Evolutionary conservation across 2,888 invertebrate species (phyloP).

Genomic region (Sminthurides aquaticus): DNA sequence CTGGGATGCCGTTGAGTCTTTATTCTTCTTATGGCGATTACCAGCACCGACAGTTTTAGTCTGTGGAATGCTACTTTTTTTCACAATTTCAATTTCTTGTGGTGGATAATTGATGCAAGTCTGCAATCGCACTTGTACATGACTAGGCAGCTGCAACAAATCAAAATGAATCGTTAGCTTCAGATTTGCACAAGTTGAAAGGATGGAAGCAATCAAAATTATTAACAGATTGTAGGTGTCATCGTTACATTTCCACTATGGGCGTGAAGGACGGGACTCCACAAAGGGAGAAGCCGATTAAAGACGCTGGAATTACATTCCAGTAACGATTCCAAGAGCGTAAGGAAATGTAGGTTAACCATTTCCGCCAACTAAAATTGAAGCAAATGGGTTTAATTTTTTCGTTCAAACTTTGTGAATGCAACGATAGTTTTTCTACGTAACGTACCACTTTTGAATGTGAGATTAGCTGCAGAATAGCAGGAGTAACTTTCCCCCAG

Average conservation of each 20-base stretch:
- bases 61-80: not conserved
- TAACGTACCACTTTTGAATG: conserved; percentile 76
- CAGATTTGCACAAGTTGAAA: no score
- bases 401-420: conserved; percentile 3
- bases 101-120: conserved; percentile 77
- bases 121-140: conserved; percentile 77
- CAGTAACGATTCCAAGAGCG: conserved; percentile 84
- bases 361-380: conserved; percentile 79
- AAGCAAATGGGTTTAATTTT: conserved; percentile 3
- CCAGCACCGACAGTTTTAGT: not conserved
- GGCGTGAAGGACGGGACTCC: conserved; percentile 93
- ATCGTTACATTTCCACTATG: conserved; percentile 72
- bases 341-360: conserved; percentile 93
- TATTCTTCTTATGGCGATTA: not conserved
- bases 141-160: conserved; percentile 67
- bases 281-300: conserved; percentile 83
- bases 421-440: no score
- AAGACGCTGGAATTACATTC: conserved; percentile 91
- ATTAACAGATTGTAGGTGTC: no score
- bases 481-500: conserved; percentile 97
- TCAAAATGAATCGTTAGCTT: not conserved
- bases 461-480: conserved; percentile 82
- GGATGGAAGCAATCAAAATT: no score
- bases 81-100: conserved; percentile 42
- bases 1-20: not conserved